These are phyloP conservation scores for Parnassius mnemosyne DNA, from an alignment of 2,888 invertebrate species.

Conservation along the genomic window DNA sequence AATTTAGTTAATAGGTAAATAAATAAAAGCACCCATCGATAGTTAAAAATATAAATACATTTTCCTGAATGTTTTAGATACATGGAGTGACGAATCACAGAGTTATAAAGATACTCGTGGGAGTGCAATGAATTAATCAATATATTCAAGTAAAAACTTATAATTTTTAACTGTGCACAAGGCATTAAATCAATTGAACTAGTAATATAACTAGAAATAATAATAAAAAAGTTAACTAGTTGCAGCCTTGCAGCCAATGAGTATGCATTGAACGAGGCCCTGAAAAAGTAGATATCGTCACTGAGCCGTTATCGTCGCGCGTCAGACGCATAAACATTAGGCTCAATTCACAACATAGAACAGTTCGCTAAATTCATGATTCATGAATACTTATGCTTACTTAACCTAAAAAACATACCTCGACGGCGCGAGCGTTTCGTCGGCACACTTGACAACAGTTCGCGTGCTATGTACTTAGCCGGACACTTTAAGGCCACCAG, in stretches of 20 bases:
- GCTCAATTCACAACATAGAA: slow-evolving; percentile 3
- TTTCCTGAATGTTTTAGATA: too few relatives aligned
- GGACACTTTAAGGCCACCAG: slow-evolving; percentile 14
- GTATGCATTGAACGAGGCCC: slow-evolving; percentile 15
- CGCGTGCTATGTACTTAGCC: slow-evolving; percentile 14
- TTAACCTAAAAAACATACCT: slow-evolving; percentile 24
- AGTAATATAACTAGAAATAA: neutral
- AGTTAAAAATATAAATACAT: too few relatives aligned
- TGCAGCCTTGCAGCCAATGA: slow-evolving; percentile 13
- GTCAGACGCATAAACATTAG: slow-evolving; percentile 24
- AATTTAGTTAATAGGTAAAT: too few relatives aligned
- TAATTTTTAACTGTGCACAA: neutral
- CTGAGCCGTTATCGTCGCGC: slow-evolving; percentile 21
- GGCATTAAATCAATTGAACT: neutral
- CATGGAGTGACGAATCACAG: too few relatives aligned
- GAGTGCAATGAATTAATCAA: too few relatives aligned
- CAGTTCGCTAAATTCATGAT: slow-evolving; percentile 9
- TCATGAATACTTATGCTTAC: slow-evolving; percentile 23
- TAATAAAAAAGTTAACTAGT: slow-evolving; percentile 6
- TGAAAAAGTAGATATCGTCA: slow-evolving; percentile 23
- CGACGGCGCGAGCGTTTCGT: slow-evolving; percentile 12
- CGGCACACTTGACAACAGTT: slow-evolving; percentile 8
- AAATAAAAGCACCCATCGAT: too few relatives aligned
- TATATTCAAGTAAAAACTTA: too few relatives aligned
- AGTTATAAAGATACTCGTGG: too few relatives aligned